Conservation (phyloP, 2,888 invertebrate species). For the Eurytoma californica region DNA sequence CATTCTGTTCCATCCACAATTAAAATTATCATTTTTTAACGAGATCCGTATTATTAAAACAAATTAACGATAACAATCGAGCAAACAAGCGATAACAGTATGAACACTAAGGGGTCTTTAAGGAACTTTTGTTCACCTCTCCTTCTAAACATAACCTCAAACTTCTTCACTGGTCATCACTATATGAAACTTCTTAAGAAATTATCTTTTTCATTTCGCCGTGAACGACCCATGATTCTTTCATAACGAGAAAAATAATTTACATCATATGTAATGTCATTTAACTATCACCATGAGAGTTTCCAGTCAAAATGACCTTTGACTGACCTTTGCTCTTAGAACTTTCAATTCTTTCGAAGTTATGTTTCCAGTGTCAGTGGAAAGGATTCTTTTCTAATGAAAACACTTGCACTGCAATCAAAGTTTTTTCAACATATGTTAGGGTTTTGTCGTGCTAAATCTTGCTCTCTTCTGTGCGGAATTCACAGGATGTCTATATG, state of each 20-base stretch:
- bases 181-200: conserved; percentile 23
- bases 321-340: conserved; percentile 39
- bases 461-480: conserved; percentile 74
- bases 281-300: conserved; percentile 36
- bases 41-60: conserved; percentile 54
- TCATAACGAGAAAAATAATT: background rate
- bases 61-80: conserved; percentile 57
- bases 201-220: conserved; percentile 16
- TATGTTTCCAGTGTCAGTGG: conserved; percentile 53
- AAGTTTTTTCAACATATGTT: conserved; percentile 45
- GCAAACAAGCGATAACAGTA: conserved; percentile 58
- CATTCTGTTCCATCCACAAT: conserved; percentile 52
- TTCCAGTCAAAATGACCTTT: conserved; percentile 48
- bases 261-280: conserved; percentile 11
- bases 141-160: conserved; percentile 55
- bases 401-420: conserved; percentile 57
- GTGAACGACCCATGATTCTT: conserved; percentile 1
- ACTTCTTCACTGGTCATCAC: conserved; percentile 33
- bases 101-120: conserved; percentile 56
- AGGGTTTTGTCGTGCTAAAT: conserved; percentile 59
- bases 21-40: conserved; percentile 51
- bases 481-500: conserved; percentile 86
- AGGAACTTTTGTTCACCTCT: conserved; percentile 56
- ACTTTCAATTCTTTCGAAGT: conserved; percentile 45
- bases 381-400: conserved; percentile 55